Conservation (phyloP, 2,888 invertebrate genomes). For the Encarsia formosa region DNA sequence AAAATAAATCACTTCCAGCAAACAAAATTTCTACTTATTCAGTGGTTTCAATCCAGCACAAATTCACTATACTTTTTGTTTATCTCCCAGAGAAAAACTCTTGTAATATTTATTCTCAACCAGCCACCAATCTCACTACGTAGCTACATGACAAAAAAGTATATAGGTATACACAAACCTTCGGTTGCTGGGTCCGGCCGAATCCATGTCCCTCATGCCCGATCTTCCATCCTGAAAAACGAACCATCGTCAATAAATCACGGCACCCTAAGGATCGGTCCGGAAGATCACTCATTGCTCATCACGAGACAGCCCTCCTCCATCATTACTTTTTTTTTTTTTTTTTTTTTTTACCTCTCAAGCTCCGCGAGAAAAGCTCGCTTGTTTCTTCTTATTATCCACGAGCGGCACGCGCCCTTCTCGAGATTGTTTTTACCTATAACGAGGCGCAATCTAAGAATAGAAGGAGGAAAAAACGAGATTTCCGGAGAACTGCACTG, state of each 20-base stretch:
- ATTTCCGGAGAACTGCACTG: too few relatives aligned
- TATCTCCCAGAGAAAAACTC: too few relatives aligned
- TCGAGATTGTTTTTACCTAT: slow-evolving; percentile 21
- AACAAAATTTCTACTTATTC: too few relatives aligned
- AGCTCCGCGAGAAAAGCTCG: not conserved
- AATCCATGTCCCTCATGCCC: slow-evolving; percentile 32
- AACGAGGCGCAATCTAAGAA: slow-evolving; percentile 24
- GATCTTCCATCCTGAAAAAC: slow-evolving; percentile 31
- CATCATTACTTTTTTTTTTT: not conserved
- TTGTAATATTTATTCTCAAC: too few relatives aligned
- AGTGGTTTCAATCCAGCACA: too few relatives aligned
- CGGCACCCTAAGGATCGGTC: too few relatives aligned
- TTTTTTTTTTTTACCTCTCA: not conserved
- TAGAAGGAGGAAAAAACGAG: slow-evolving; percentile 12
- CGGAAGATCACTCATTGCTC: too few relatives aligned
- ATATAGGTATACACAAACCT: slow-evolving; percentile 35
- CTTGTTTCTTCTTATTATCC: slow-evolving; percentile 8
- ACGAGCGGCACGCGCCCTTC: not conserved
- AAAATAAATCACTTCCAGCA: too few relatives aligned
- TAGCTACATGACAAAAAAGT: too few relatives aligned
- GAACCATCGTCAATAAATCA: too few relatives aligned
- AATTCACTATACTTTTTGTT: too few relatives aligned
- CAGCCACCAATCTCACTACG: too few relatives aligned
- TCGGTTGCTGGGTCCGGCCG: slow-evolving; percentile 34
- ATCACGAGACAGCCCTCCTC: not conserved